These are phyloP conservation scores for Metopia argyrocephala DNA, from an alignment of 2,888 invertebrate genomes.

Conservation along the genomic window DNA sequence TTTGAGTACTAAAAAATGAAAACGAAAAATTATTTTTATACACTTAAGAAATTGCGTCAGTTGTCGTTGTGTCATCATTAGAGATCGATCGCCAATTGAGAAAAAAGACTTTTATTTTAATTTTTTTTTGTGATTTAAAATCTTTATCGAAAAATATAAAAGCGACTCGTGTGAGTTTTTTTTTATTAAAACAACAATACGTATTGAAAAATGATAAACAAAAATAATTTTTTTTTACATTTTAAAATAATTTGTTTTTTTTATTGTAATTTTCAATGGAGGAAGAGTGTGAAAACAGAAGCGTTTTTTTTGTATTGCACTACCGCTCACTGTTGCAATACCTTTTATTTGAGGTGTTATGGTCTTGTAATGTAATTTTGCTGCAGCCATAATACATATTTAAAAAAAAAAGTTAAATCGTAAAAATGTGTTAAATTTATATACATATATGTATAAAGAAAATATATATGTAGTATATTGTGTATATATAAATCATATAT, in stretches of 20 bases:
- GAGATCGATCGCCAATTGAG: slow-evolving; percentile 52
- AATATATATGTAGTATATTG: too few species aligned
- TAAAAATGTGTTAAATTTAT: too few species aligned
- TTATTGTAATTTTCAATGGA: background rate
- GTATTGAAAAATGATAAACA: slow-evolving; percentile 15
- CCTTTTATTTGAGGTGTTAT: slow-evolving; percentile 58
- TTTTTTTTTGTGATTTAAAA: slow-evolving; percentile 13
- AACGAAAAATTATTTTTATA: slow-evolving; percentile 25
- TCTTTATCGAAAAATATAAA: slow-evolving; percentile 6
- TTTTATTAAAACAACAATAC: background rate
- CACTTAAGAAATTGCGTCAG: slow-evolving; percentile 61
- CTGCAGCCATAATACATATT: too few species aligned
- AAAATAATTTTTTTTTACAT: background rate
- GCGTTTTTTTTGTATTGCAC: slow-evolving; percentile 4
- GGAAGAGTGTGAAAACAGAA: background rate
- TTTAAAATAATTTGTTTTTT: too few species aligned
- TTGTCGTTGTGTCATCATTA: slow-evolving; percentile 63
- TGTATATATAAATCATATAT: too few species aligned
- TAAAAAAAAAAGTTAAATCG: too few species aligned
- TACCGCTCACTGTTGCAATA: too few species aligned
- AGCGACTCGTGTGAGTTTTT: slow-evolving; percentile 46
- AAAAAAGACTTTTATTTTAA: background rate
- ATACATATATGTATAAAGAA: too few species aligned
- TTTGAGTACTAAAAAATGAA: slow-evolving; percentile 41
- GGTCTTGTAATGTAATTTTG: slow-evolving; percentile 48